Percentiles rank a stretch among this genome's conserved stretches.
Conservation (phyloP, 2,888 invertebrate genomes). For the Stictocephala bisonia region DNA sequence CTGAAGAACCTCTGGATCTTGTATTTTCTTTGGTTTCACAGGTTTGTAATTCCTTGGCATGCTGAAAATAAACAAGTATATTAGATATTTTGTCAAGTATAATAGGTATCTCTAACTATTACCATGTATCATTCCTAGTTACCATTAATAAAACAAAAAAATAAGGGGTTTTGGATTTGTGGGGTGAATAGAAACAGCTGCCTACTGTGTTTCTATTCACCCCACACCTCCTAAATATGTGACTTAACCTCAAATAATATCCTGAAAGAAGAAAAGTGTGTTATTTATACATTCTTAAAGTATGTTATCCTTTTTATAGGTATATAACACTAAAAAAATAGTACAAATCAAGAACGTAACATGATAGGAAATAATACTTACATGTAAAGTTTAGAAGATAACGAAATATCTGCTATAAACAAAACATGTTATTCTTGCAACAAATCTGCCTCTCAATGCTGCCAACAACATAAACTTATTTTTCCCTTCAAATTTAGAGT, state of each 20-base stretch:
- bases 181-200: conserved; percentile 32
- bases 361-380: conserved; percentile 8
- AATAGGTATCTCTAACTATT: neutral
- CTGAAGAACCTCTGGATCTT: conserved; percentile 19
- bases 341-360: no score
- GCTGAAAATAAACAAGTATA: conserved; percentile 15
- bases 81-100: neutral
- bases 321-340: no score
- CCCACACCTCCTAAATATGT: no score
- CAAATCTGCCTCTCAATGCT: no score
- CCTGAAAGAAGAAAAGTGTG: no score
- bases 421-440: conserved; percentile 8
- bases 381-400: neutral
- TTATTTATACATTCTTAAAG: no score
- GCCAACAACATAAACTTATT: no score
- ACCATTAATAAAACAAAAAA: conserved; percentile 11
- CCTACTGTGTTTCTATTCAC: conserved; percentile 1
- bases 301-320: no score
- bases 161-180: neutral
- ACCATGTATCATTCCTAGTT: neutral
- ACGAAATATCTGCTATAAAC: neutral
- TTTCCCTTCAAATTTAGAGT: no score
- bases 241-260: no score
- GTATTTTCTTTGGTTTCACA: neutral
- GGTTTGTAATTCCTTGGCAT: conserved; percentile 27